These are phyloP conservation scores for Parelbella ahira DNA, from an alignment of 2,888 invertebrate genomes.

Conservation along the genomic window DNA sequence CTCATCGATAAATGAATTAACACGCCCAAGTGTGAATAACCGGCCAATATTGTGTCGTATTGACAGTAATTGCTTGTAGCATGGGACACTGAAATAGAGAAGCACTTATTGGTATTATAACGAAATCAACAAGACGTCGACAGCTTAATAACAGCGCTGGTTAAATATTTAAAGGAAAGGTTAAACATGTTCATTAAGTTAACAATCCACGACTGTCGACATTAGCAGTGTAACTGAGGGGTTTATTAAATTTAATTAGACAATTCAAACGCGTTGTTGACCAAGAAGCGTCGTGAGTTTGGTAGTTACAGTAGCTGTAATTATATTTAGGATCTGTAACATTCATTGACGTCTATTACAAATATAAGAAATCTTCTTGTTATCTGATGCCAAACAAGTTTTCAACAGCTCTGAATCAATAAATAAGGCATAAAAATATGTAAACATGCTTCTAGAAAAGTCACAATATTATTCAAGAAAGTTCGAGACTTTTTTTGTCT, in stretches of 20 bases:
- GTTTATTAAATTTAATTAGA: conserved; percentile 23
- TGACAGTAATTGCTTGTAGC: conserved; percentile 45
- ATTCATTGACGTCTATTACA: neutral
- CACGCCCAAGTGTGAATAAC: conserved; percentile 50
- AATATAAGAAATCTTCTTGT: no score
- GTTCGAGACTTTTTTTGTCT: no score
- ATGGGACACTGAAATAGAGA: conserved; percentile 39
- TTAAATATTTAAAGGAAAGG: conserved; percentile 21
- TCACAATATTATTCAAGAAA: no score
- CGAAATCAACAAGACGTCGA: conserved; percentile 37
- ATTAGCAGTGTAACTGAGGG: conserved; percentile 11
- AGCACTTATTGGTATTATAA: conserved; percentile 34
- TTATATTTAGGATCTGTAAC: conserved; percentile 8
- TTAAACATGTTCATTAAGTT: conserved; percentile 22
- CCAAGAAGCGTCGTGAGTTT: conserved; percentile 1
- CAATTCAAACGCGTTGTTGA: conserved; percentile 15
- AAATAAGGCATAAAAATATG: no score
- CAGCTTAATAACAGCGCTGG: conserved; percentile 38
- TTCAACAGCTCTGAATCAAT: no score
- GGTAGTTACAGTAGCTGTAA: neutral
- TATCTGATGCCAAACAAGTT: no score
- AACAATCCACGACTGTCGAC: conserved; percentile 19
- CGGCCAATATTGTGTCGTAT: conserved; percentile 45
- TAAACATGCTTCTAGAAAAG: no score
- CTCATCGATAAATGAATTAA: conserved; percentile 53